Conservation (phyloP, 2,888 invertebrate genomes). For the Phaonia tiefii region DNA sequence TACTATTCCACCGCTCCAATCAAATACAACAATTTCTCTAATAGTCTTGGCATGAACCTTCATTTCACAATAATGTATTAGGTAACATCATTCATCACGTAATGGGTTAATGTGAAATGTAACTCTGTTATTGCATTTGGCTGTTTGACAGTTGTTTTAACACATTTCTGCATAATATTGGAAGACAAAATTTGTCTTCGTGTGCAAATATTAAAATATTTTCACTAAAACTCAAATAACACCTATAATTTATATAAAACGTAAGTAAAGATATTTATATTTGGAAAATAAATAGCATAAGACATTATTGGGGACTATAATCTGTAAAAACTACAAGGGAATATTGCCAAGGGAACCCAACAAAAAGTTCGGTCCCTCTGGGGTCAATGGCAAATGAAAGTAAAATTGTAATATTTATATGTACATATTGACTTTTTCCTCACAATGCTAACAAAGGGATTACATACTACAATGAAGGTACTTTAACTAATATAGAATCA, state of each 20-base stretch:
- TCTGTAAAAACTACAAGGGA: no score
- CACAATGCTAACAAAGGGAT: slow-evolving; percentile 37
- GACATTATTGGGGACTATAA: no score
- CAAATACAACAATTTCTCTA: no score
- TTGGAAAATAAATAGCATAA: no score
- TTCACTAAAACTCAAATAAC: slow-evolving; percentile 14
- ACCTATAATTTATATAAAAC: slow-evolving; percentile 35
- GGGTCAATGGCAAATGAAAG: slow-evolving; percentile 9
- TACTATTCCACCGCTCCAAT: no score
- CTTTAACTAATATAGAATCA: background rate
- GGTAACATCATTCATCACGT: background rate
- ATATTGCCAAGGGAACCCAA: no score
- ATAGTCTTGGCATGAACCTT: no score
- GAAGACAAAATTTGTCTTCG: slow-evolving; percentile 51
- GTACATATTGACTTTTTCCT: slow-evolving; percentile 19
- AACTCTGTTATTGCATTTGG: slow-evolving; percentile 10
- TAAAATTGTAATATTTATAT: background rate
- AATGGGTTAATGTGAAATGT: background rate
- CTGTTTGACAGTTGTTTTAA: slow-evolving; percentile 31
- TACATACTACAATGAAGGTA: slow-evolving; percentile 60
- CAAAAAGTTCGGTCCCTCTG: background rate
- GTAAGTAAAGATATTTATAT: slow-evolving; percentile 52
- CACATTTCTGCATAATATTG: slow-evolving; percentile 28
- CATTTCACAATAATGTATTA: slow-evolving; percentile 12
- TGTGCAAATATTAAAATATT: slow-evolving; percentile 54